Percentiles rank a stretch among this genome's conserved stretches.
These are phyloP conservation scores for Lochmaea capreae DNA, from an alignment of 2,888 invertebrate genomes.

Conservation along the genomic window DNA sequence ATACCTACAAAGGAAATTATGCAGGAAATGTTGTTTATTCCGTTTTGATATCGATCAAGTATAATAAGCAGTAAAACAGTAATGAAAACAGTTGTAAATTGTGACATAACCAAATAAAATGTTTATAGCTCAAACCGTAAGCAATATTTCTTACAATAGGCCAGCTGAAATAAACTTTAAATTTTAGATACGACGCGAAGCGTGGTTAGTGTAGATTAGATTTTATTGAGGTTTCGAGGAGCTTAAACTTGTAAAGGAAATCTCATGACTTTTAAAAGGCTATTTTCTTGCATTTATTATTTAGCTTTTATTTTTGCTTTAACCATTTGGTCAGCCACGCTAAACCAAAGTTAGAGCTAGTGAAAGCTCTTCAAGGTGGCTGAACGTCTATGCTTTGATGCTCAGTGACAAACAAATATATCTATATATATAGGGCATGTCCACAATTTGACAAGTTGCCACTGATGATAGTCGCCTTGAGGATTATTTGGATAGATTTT, in stretches of 20 bases:
- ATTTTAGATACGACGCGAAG: neutral
- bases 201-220: slow-evolving; percentile 1
- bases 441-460: too few species aligned
- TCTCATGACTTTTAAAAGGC: neutral
- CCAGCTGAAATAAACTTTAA: neutral
- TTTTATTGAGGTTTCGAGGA: neutral
- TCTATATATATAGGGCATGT: too few species aligned
- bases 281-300: too few species aligned
- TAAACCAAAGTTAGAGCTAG: too few species aligned
- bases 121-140: neutral
- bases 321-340: too few species aligned
- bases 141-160: neutral
- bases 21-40: slow-evolving; percentile 6
- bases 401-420: too few species aligned
- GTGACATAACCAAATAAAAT: slow-evolving; percentile 9
- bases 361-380: too few species aligned
- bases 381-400: too few species aligned
- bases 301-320: too few species aligned
- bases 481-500: too few species aligned
- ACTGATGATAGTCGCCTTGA: too few species aligned
- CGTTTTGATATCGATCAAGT: slow-evolving; percentile 9
- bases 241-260: neutral
- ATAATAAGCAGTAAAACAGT: slow-evolving; percentile 6
- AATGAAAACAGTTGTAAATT: slow-evolving; percentile 6
- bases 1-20: slow-evolving; percentile 1